Evolutionary conservation across 1,140 invertebrate species (phyloP).

Genomic region (Drosophila lacertosa): DNA sequence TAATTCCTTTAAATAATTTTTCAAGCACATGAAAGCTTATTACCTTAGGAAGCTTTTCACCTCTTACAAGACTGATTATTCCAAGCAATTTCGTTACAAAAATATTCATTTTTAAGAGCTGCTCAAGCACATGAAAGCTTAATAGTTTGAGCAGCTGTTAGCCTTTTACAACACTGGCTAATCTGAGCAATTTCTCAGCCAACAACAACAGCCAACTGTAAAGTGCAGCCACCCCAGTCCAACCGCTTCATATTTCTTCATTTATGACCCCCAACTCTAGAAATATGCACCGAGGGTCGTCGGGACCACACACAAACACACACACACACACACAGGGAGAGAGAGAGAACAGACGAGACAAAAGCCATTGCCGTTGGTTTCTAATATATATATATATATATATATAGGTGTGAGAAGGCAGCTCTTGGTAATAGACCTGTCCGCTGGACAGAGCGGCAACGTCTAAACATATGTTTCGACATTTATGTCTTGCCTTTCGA

Average conservation of each 20-base stretch:
- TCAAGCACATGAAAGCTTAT: neutral
- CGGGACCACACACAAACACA: slow-evolving; percentile 3
- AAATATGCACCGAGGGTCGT: neutral
- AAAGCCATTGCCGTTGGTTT: slow-evolving; percentile 3
- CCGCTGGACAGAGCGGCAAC: slow-evolving; percentile 2
- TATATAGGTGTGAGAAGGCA: no score
- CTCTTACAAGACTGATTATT: neutral
- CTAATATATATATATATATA: slow-evolving; percentile 19
- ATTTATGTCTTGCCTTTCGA: slow-evolving; percentile 74
- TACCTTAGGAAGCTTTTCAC: neutral
- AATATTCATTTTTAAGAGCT: no score
- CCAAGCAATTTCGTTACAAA: no score
- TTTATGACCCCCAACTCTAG: slow-evolving; percentile 2
- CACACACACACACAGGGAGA: slow-evolving; percentile 19
- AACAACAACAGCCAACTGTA: slow-evolving; percentile 21
- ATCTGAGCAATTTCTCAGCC: neutral
- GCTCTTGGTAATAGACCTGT: slow-evolving; percentile 28
- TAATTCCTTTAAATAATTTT: neutral
- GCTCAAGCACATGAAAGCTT: neutral
- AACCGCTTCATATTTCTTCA: neutral
- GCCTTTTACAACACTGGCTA: neutral
- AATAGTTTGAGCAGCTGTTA: neutral
- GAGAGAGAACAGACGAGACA: neutral
- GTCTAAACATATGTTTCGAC: slow-evolving; percentile 66
- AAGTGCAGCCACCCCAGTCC: slow-evolving; percentile 14